Evolutionary conservation across 2,888 invertebrate genomes (phyloP).

Genomic region (Ptychoptera contaminata): DNA sequence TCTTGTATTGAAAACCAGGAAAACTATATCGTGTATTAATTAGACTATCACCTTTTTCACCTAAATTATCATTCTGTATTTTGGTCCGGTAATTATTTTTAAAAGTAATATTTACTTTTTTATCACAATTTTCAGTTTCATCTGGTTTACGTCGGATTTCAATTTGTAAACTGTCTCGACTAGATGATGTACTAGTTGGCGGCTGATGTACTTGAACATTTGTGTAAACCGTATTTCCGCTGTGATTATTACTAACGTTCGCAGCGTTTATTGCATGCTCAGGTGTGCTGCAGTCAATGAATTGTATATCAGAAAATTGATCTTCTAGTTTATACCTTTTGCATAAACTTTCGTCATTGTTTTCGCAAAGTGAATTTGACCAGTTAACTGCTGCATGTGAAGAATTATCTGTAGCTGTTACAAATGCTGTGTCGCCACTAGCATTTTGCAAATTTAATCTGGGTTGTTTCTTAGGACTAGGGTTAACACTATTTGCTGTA

Average conservation of each 20-base stretch:
- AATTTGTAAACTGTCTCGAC: constrained; percentile 3
- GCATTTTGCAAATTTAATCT: constrained; percentile 34
- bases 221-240: constrained; percentile 21
- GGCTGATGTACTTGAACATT: constrained; percentile 29
- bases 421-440: constrained; percentile 2
- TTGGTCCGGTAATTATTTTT: too few species aligned
- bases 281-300: constrained; percentile 64
- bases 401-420: constrained; percentile 1
- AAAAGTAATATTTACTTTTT: background rate
- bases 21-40: constrained; percentile 24
- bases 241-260: constrained; percentile 10
- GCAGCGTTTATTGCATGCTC: constrained; percentile 34
- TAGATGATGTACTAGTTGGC: constrained; percentile 16
- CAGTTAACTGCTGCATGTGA: constrained; percentile 7
- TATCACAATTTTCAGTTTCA: constrained; percentile 1
- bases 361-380: constrained; percentile 14
- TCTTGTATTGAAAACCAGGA: constrained; percentile 22
- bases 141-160: background rate
- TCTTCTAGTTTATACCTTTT: constrained; percentile 60
- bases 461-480: constrained; percentile 44
- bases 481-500: constrained; percentile 37
- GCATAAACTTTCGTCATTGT: constrained; percentile 34
- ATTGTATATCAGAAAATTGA: constrained; percentile 61
- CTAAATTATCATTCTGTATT: too few species aligned
- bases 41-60: constrained; percentile 8